Base-by-base conservation (phyloP, 2,797 vertebrate genomes). In the Neomorphus geoffroyi region DNA sequence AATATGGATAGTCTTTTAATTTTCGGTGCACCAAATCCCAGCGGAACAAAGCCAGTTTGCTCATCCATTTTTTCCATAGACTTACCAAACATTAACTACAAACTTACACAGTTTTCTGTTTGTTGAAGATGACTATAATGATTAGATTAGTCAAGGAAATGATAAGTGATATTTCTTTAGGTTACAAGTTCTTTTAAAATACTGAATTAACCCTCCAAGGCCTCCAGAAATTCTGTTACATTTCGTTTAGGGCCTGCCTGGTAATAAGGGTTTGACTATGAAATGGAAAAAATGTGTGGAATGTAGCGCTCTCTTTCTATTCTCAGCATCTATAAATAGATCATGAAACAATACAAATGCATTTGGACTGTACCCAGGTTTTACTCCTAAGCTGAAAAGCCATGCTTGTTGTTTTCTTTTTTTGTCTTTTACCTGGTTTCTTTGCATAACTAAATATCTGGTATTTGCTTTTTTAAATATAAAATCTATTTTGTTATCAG, bases 81-180 rank as follows among this genome's bases (percentile, higher is more conserved):
- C 74, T 3, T 57, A 65, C 28, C 45, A 91, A 91, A 91, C n/a
- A 86, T 85, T 93, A 92, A 90, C 75, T 83, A 30, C n/a, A 61
- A 53, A 79, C 14, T 43, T 82, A 18, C 4, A 27, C 7, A 45
- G 33, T 65, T 88, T 92, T 73, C 46, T 91, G 37, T 91, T 96
- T 88, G 50, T 74, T 80, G 41, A 90, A 86, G 64, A 78, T 71
- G 19, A 8, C 24, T 81, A 5, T 64, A 80, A 77, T 71, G 60
- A 80, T 80, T 64, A 60, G 8, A 15, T 48, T 81, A 57, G 37
- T 74, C 8, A 60, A 80, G 37, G 17, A 91, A 92, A 65, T 35
- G 2, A 13, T 61, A 57, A 51, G 12, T 1, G 6, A 43, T 70
- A 9, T 64, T 80, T 70, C n/a, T 90, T 74, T 48, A 48, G 53